These are phyloP conservation scores for Ariolimax columbianus DNA, from an alignment of 2,888 invertebrate genomes.

Conservation along the genomic window DNA sequence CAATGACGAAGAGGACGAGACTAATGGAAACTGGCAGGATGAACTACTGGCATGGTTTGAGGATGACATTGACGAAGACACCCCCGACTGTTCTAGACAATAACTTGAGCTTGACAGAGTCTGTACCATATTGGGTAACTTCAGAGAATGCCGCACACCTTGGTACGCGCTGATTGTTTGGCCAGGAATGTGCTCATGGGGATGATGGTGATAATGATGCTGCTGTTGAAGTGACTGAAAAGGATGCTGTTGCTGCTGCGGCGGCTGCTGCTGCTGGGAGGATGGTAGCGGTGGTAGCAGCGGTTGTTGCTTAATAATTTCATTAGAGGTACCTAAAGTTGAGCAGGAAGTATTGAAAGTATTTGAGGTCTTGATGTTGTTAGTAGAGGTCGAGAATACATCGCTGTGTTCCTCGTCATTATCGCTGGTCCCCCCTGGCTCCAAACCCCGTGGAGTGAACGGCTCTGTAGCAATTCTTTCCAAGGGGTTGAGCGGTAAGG, in stretches of 20 bases:
- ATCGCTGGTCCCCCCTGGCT: conserved; percentile 47
- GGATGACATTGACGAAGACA: conserved; percentile 37
- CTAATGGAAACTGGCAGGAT: conserved; percentile 50
- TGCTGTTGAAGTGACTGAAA: conserved; percentile 39
- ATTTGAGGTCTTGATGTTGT: conserved; percentile 38
- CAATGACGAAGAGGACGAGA: conserved; percentile 47
- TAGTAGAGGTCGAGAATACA: conserved; percentile 43
- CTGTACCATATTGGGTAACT: conserved; percentile 37
- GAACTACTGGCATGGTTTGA: conserved; percentile 28
- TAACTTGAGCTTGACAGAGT: conserved; percentile 44
- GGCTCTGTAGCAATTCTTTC: conserved; percentile 54
- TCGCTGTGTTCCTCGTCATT: conserved; percentile 49
- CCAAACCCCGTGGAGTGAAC: conserved; percentile 53
- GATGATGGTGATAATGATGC: conserved; percentile 34
- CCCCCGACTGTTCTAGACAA: conserved; percentile 42
- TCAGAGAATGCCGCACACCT: conserved; percentile 24
- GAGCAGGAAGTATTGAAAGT: conserved; percentile 46
- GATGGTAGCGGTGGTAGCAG: conserved; percentile 60
- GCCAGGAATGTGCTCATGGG: conserved; percentile 48
- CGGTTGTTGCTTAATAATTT: conserved; percentile 42
- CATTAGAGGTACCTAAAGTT: conserved; percentile 49
- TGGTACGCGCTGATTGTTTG: conserved; percentile 38
- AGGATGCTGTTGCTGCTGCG: conserved; percentile 21
- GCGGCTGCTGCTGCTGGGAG: conserved; percentile 60
- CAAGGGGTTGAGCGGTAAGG: conserved; percentile 19